Conservation (phyloP, 2,888 invertebrate species). For the Euproctis similis region DNA sequence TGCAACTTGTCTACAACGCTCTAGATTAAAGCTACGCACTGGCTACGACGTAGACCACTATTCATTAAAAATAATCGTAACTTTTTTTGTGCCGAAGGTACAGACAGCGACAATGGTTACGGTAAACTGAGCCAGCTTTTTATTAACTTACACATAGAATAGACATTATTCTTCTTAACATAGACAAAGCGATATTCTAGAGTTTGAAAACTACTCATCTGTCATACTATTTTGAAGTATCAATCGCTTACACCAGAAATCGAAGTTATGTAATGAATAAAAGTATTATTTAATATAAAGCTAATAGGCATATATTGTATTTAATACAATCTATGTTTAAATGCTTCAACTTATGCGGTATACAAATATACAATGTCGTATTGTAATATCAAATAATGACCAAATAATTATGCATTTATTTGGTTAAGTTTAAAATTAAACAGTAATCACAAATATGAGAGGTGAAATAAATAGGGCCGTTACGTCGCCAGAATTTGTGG, state of each 20-base stretch:
- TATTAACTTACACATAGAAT: too few species aligned
- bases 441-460: constrained; percentile 41
- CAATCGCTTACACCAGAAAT: constrained; percentile 3
- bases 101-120: too few species aligned
- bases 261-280: constrained; percentile 10
- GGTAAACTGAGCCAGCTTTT: too few species aligned
- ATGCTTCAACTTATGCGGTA: too few species aligned
- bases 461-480: constrained; percentile 43
- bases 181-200: background rate
- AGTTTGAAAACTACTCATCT: constrained; percentile 1
- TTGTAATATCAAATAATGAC: constrained; percentile 3
- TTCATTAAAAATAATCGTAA: too few species aligned
- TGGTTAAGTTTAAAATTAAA: constrained; percentile 31
- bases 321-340: constrained; percentile 25
- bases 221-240: constrained; percentile 6
- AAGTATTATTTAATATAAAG: constrained; percentile 5
- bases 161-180: background rate
- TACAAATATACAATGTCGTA: constrained; percentile 14
- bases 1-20: too few species aligned
- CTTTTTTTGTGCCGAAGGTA: too few species aligned
- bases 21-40: too few species aligned
- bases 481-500: constrained; percentile 43
- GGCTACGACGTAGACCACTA: too few species aligned
- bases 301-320: constrained; percentile 5
- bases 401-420: constrained; percentile 4